A percentile compares a stretch with the other conserved stretches of the same genome.
phyloP scores from a whole-genome alignment of 2,113 vertebrate species.

The Mastomys coucha region DNA sequence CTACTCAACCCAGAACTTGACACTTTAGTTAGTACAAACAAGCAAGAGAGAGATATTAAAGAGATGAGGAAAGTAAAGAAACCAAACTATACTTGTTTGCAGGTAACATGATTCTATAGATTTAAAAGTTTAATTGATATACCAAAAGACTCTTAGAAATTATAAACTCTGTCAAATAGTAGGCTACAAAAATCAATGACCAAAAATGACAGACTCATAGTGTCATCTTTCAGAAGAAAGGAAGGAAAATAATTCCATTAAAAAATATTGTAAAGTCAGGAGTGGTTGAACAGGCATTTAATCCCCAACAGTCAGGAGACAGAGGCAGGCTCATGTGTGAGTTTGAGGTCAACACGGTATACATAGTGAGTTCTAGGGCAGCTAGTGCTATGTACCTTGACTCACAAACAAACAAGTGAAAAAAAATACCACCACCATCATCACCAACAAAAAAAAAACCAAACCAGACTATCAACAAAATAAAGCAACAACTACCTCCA shows the following conservation, averaged over 20 bases:
- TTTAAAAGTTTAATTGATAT: neutral
- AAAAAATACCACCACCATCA: neutral
- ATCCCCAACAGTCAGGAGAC: neutral
- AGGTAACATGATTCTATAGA: neutral
- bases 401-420: neutral
- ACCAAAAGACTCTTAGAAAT: neutral
- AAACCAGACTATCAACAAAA: neutral
- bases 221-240: neutral
- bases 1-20: neutral
- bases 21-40: neutral
- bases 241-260: neutral
- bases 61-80: neutral
- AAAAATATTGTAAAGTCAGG: neutral
- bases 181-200: neutral
- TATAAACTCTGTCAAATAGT: neutral
- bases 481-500: neutral
- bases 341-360: neutral
- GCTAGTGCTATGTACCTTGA: neutral
- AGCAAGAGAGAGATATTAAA: neutral
- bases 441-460: neutral
- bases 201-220: neutral
- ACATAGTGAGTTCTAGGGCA: neutral
- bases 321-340: neutral
- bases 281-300: neutral
- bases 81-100: neutral